A percentile compares a stretch with the other conserved stretches of the same genome.
Conservation (phyloP, 1,140 invertebrate species). For the Doryteuthis pealeii region DNA sequence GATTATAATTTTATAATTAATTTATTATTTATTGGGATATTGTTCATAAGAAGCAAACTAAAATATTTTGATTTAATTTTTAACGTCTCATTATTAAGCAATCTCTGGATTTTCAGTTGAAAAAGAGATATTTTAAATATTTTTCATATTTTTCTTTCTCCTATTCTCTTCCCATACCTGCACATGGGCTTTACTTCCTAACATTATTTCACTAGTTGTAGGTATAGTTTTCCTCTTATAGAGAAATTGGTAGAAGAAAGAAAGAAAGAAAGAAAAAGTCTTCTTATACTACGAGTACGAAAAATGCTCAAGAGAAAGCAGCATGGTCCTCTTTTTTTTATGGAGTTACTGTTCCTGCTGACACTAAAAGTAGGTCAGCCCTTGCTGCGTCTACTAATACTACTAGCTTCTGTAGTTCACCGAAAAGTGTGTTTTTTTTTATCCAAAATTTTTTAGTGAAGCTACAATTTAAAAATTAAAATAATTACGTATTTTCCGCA, state of each 20-base stretch:
- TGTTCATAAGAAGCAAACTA: too few species aligned
- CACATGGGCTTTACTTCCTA: not conserved
- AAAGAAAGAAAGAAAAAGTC: not conserved
- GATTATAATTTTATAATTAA: too few species aligned
- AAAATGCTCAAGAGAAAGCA: too few species aligned
- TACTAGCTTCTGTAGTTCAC: not conserved
- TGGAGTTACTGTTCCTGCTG: conserved; percentile 9
- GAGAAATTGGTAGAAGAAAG: not conserved
- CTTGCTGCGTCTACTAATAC: not conserved
- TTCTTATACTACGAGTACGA: not conserved
- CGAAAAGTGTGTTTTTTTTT: not conserved
- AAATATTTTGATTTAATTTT: too few species aligned
- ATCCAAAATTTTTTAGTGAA: not conserved
- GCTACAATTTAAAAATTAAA: not conserved
- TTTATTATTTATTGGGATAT: too few species aligned
- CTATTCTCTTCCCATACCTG: not conserved
- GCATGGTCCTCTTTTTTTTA: not conserved
- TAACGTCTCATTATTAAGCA: too few species aligned
- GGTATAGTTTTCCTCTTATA: too few species aligned
- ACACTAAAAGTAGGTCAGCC: conserved; percentile 2
- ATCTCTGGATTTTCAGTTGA: too few species aligned
- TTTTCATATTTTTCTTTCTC: too few species aligned
- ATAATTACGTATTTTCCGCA: not conserved
- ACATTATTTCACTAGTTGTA: not conserved
- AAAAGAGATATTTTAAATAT: too few species aligned